Percentiles rank a stretch among this genome's conserved stretches.
These are phyloP conservation scores for Hiodon alosoides DNA, from an alignment of 2,113 vertebrate species.

Conservation along the genomic window DNA sequence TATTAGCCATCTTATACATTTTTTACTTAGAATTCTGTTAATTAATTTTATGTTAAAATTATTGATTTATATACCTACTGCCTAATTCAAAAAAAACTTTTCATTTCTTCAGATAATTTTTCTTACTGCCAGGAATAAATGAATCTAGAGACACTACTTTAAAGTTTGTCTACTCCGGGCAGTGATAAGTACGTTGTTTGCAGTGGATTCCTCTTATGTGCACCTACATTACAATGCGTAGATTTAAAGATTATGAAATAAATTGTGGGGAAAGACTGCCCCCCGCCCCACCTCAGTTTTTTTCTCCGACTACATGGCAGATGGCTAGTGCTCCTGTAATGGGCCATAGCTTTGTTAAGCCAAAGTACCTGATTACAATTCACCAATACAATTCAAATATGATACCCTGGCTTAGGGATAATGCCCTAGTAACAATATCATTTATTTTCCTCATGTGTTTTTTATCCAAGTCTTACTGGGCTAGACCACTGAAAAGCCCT, in stretches of 20 bases:
- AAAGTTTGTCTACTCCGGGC: constrained; percentile 27
- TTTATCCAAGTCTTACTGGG: constrained; percentile 85
- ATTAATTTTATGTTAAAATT: no score
- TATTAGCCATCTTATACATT: no score
- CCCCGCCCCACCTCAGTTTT: constrained; percentile 56
- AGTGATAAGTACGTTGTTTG: constrained; percentile 73
- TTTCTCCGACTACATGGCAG: constrained; percentile 70
- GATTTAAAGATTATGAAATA: constrained; percentile 91
- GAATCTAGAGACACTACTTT: constrained; percentile 10
- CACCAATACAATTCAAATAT: constrained; percentile 80
- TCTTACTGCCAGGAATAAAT: constrained; percentile 26
- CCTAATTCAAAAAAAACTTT: no score
- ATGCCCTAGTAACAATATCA: constrained; percentile 94
- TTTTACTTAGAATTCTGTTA: no score
- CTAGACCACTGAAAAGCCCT: constrained; percentile 81
- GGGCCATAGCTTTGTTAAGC: constrained; percentile 83
- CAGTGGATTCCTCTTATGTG: constrained; percentile 82
- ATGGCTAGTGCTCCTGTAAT: constrained; percentile 77
- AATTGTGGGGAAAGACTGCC: constrained; percentile 63
- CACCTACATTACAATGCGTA: constrained; percentile 91
- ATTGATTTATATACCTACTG: no score
- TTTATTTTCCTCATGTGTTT: constrained; percentile 85
- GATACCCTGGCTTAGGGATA: constrained; percentile 86
- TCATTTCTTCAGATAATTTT: background rate
- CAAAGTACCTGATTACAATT: constrained; percentile 99